These are phyloP conservation scores for Myiozetetes cayanensis DNA, from an alignment of 2,113 vertebrate genomes.

Conservation along the genomic window DNA sequence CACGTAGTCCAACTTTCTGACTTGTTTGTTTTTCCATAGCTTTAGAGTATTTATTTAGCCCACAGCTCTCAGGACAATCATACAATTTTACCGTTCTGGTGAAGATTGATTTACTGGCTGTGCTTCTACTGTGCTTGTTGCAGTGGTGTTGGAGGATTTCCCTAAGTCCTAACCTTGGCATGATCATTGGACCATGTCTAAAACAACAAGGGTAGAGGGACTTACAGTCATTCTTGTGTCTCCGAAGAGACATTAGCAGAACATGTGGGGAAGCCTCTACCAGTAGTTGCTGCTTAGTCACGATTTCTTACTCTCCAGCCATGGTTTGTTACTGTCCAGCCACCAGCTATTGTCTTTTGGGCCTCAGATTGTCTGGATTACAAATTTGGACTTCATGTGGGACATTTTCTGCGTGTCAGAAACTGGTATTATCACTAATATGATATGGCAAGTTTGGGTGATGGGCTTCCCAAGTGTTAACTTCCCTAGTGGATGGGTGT, in stretches of 20 bases:
- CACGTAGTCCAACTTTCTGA: background rate
- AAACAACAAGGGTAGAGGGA: background rate
- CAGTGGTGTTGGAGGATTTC: background rate
- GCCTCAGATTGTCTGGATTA: background rate
- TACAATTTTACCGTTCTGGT: background rate
- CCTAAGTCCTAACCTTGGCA: background rate
- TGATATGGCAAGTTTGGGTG: background rate
- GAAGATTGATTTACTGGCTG: background rate
- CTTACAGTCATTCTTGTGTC: fast-evolving
- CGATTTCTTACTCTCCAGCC: background rate
- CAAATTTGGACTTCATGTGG: background rate
- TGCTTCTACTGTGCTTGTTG: background rate
- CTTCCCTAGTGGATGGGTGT: background rate
- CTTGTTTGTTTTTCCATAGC: background rate
- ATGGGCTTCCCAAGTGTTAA: background rate
- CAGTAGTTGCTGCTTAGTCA: background rate
- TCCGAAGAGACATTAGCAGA: background rate
- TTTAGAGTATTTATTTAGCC: background rate
- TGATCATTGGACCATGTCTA: background rate
- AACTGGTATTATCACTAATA: background rate
- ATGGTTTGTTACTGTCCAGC: background rate
- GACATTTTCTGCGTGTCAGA: background rate
- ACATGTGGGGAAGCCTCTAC: background rate
- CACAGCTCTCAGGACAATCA: background rate
- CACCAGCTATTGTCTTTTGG: background rate